Conservation (phyloP, 1,140 invertebrate species). For the Calosoma granatense region DNA sequence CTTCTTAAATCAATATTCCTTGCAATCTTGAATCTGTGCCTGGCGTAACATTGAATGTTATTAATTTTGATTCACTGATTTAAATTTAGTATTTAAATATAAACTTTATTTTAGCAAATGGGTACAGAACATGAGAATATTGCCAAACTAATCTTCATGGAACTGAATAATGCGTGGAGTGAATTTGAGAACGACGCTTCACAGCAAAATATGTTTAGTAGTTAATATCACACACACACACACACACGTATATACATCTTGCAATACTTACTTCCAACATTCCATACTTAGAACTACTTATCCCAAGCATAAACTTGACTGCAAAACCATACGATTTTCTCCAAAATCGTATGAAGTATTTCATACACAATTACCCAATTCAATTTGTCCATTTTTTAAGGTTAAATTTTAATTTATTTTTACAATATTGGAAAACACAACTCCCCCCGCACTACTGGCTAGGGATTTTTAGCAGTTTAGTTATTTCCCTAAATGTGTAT, state of each 20-base stretch:
- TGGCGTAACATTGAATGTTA: too few species aligned
- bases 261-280: too few species aligned
- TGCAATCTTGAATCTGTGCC: too few species aligned
- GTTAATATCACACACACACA: too few species aligned
- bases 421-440: too few species aligned
- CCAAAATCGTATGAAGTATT: neutral
- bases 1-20: too few species aligned
- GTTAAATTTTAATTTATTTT: neutral
- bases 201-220: conserved; percentile 71
- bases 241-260: too few species aligned
- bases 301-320: neutral
- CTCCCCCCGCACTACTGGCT: too few species aligned
- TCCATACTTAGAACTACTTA: neutral
- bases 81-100: neutral
- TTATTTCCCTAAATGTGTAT: too few species aligned
- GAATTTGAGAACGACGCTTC: conserved; percentile 89
- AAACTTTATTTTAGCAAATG: conserved; percentile 74
- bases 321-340: neutral
- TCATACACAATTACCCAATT: neutral
- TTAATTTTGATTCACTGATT: neutral
- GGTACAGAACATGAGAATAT: conserved; percentile 82
- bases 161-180: conserved; percentile 96
- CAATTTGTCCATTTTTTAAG: neutral
- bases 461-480: too few species aligned
- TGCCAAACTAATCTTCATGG: conserved; percentile 97